These are phyloP conservation scores for Hephaestus fuliginosus DNA, from an alignment of 2,797 vertebrate species.

Conservation along the genomic window DNA sequence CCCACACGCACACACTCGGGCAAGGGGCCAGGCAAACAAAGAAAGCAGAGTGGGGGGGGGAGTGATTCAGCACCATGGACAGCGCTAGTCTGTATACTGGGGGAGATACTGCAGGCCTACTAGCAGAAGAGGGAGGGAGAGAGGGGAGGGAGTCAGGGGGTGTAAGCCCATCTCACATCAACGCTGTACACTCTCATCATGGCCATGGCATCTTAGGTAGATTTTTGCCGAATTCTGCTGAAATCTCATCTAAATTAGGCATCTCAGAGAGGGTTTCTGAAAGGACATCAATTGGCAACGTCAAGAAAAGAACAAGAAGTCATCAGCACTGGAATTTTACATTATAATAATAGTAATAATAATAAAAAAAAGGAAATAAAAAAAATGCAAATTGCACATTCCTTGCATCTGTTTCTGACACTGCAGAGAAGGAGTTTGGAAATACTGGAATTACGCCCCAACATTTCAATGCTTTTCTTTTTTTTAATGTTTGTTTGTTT, in stretches of 20 bases:
- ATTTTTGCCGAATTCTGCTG: constrained; percentile 33
- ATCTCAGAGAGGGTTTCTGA: constrained; percentile 12
- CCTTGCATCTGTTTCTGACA: constrained; percentile 43
- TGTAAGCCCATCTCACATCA: constrained; percentile 42
- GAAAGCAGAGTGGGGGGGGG: neutral
- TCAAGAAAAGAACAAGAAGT: constrained; percentile 14
- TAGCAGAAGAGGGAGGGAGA: neutral
- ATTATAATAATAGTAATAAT: neutral
- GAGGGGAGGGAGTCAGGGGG: constrained; percentile 11
- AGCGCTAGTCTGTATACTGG: constrained; percentile 50
- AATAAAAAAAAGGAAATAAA: constrained; percentile 5
- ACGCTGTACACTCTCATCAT: constrained; percentile 44
- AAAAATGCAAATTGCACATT: constrained; percentile 56
- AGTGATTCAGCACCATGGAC: constrained; percentile 77
- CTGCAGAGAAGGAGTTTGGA: constrained; percentile 32
- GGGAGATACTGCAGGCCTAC: constrained; percentile 21
- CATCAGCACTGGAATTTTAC: constrained; percentile 31
- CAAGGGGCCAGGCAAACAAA: constrained; percentile 7
- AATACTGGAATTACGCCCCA: constrained; percentile 13
- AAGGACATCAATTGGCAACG: constrained; percentile 28
- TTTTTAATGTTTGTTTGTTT: neutral
- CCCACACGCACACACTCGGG: neutral
- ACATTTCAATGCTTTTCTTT: constrained; percentile 10
- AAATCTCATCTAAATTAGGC: constrained; percentile 15
- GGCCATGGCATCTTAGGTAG: constrained; percentile 30